These are phyloP conservation scores for Mesochorus sp. DNA, from an alignment of 2,888 invertebrate species.

Conservation along the genomic window DNA sequence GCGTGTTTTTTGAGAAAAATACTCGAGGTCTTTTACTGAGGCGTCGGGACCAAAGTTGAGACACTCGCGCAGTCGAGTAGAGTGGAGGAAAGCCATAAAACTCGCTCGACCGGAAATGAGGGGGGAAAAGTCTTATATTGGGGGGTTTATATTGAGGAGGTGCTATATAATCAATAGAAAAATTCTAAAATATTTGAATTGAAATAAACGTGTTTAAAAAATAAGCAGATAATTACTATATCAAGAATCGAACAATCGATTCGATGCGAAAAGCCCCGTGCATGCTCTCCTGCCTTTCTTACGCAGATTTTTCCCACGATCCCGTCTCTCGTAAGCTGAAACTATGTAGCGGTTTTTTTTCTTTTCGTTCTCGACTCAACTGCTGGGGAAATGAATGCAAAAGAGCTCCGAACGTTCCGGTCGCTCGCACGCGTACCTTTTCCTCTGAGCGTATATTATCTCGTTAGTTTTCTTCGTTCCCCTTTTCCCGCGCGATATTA, in stretches of 20 bases:
- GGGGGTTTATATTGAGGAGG: too few species aligned
- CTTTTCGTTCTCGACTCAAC: neutral
- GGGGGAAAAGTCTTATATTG: too few species aligned
- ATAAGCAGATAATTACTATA: neutral
- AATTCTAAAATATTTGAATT: neutral
- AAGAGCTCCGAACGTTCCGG: conserved; percentile 52
- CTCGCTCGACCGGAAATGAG: too few species aligned
- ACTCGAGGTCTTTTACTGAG: too few species aligned
- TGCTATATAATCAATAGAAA: too few species aligned
- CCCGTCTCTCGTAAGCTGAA: conserved; percentile 41
- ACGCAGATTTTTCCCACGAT: conserved; percentile 61
- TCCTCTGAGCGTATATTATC: conserved; percentile 31
- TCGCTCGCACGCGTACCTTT: conserved; percentile 48
- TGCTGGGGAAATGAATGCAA: conserved; percentile 44
- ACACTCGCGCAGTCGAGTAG: too few species aligned
- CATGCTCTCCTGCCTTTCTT: conserved; percentile 38
- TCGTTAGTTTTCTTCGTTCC: conserved; percentile 39
- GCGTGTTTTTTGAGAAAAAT: too few species aligned
- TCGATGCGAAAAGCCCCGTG: neutral
- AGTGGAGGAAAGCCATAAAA: too few species aligned
- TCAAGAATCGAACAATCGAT: neutral
- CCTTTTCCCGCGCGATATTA: conserved; percentile 35
- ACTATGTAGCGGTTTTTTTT: conserved; percentile 26
- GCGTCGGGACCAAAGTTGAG: too few species aligned
- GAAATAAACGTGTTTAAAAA: neutral